Conservation (phyloP, 2,888 invertebrate genomes). For the Strigamia maritima region DNA sequence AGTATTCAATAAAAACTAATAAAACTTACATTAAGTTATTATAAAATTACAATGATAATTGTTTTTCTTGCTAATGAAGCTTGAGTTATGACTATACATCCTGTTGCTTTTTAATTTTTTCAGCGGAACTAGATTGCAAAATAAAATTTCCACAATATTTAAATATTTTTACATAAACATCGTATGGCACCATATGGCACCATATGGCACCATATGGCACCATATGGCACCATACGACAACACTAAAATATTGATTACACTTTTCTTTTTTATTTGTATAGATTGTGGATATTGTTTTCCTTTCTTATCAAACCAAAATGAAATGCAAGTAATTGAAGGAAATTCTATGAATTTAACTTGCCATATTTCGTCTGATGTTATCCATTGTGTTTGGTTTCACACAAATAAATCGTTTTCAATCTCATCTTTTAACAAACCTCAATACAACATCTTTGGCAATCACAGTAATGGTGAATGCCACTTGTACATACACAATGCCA, state of each 20-base stretch:
- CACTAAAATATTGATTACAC: no score
- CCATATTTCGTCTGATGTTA: not conserved
- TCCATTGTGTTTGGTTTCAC: not conserved
- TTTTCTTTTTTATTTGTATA: not conserved
- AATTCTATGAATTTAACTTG: not conserved
- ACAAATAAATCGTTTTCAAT: not conserved
- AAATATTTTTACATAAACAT: no score
- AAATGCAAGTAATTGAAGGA: not conserved
- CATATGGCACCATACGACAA: no score
- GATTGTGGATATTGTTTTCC: not conserved
- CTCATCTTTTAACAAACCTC: not conserved
- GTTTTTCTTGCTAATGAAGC: not conserved
- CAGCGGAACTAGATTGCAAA: not conserved
- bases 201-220: no score
- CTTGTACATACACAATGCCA: not conserved
- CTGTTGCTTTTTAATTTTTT: not conserved
- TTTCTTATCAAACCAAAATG: not conserved
- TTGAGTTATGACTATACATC: not conserved
- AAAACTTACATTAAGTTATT: not conserved
- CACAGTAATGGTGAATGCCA: not conserved
- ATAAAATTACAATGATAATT: not conserved
- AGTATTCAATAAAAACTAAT: not conserved
- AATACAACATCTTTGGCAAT: not conserved
- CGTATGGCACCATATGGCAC: no score
- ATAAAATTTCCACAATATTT: not conserved